Evolutionary conservation across 2,113 vertebrate genomes (phyloP).

Genomic region (Sinosuthora webbiana): DNA sequence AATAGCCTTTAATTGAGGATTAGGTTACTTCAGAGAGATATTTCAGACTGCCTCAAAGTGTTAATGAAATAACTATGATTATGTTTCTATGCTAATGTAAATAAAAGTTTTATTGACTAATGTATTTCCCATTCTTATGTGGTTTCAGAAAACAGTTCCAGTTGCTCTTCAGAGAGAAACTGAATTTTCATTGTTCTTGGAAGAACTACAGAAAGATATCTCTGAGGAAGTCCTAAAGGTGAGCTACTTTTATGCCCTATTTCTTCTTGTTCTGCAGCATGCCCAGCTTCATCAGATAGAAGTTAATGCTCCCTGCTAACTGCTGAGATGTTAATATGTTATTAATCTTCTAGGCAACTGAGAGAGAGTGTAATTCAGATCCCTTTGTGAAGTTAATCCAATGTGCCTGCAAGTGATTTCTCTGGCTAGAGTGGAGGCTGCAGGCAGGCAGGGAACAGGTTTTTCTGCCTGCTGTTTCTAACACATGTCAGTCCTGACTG

Average conservation of each 20-base stretch:
- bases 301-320: neutral
- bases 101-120: neutral
- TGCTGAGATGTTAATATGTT: neutral
- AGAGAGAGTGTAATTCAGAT: neutral
- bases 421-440: neutral
- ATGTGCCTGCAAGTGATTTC: neutral
- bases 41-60: neutral
- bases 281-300: neutral
- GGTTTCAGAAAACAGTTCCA: conserved; percentile 70
- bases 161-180: conserved; percentile 75
- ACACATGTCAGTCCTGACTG: neutral
- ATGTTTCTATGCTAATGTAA: neutral
- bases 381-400: neutral
- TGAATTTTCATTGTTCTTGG: conserved; percentile 88
- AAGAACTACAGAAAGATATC: conserved; percentile 82
- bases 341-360: neutral
- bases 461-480: neutral
- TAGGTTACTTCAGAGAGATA: neutral
- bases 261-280: neutral
- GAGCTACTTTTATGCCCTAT: neutral
- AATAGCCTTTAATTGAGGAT: neutral
- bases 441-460: neutral
- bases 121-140: neutral
- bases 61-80: neutral
- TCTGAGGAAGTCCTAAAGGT: conserved; percentile 81